These are phyloP conservation scores for Eilema sororculum DNA, from an alignment of 2,888 invertebrate genomes.

Conservation along the genomic window DNA sequence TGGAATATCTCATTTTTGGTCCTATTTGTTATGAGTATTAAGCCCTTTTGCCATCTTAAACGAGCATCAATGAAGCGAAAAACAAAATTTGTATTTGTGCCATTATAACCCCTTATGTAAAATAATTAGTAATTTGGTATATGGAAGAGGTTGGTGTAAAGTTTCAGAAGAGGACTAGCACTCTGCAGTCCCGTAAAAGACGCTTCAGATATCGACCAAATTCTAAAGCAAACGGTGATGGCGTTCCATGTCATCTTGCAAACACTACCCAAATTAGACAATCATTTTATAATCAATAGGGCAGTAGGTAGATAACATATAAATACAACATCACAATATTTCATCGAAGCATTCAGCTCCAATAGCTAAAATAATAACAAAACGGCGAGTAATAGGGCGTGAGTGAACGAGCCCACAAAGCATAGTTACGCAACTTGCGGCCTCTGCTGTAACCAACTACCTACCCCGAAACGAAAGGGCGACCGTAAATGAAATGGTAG, in stretches of 20 bases:
- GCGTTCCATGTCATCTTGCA: neutral
- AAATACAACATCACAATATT: conserved; percentile 26
- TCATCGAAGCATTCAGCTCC: conserved; percentile 36
- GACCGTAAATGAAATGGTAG: conserved; percentile 86
- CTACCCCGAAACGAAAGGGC: conserved; percentile 81
- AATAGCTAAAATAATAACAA: conserved; percentile 59
- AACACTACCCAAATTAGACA: neutral
- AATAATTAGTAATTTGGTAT: too few relatives aligned
- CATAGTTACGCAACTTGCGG: conserved; percentile 82
- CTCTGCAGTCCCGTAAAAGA: too few relatives aligned
- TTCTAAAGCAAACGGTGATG: neutral
- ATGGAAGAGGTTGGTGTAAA: too few relatives aligned
- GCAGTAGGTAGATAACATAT: neutral
- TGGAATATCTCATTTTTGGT: too few relatives aligned
- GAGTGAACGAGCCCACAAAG: conserved; percentile 70
- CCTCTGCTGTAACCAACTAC: conserved; percentile 78
- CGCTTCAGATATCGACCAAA: too few relatives aligned
- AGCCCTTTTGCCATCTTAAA: too few relatives aligned
- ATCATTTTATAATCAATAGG: neutral
- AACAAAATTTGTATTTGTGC: too few relatives aligned
- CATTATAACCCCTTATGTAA: too few relatives aligned
- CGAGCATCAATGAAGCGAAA: too few relatives aligned
- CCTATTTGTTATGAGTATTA: too few relatives aligned
- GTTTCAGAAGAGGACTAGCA: too few relatives aligned
- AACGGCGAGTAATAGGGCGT: conserved; percentile 64